Percentiles rank a stretch among this genome's conserved stretches.
Evolutionary conservation across 1,140 invertebrate genomes (phyloP).

Genomic region (Calliphora vicina): DNA sequence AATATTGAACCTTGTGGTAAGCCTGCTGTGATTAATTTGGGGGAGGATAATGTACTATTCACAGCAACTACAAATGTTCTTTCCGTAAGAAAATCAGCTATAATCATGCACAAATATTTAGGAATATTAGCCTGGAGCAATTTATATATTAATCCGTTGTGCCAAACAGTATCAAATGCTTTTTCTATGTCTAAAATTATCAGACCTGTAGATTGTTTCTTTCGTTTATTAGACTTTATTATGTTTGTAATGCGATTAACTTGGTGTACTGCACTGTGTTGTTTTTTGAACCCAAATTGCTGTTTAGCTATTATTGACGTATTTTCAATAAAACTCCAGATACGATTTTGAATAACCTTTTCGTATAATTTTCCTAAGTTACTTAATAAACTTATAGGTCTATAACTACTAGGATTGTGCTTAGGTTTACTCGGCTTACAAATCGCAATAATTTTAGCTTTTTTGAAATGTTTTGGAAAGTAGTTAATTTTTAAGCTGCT

Average conservation of each 20-base stretch:
- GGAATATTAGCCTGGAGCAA: conserved; percentile 40
- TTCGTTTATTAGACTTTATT: conserved; percentile 46
- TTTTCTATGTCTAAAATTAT: conserved; percentile 55
- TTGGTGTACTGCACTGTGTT: conserved; percentile 56
- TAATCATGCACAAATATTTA: conserved; percentile 41
- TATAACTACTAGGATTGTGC: conserved; percentile 43
- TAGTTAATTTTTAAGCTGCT: conserved; percentile 46
- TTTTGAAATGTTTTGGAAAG: conserved; percentile 58
- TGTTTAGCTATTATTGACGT: conserved; percentile 41
- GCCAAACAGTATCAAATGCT: conserved; percentile 56
- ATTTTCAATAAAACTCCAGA: conserved; percentile 28
- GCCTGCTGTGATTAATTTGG: conserved; percentile 44
- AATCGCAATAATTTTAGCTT: conserved; percentile 57
- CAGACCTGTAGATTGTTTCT: conserved; percentile 45
- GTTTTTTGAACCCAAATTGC: conserved; percentile 61
- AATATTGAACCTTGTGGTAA: conserved; percentile 55
- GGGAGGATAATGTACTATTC: conserved; percentile 30
- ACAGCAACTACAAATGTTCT: conserved; percentile 43
- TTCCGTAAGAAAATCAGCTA: conserved; percentile 40
- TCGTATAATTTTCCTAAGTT: conserved; percentile 53
- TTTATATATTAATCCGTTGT: conserved; percentile 52
- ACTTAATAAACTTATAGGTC: conserved; percentile 58
- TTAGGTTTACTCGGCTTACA: conserved; percentile 56
- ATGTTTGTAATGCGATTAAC: conserved; percentile 52
- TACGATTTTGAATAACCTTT: conserved; percentile 46